Conservation (phyloP, 2,888 invertebrate species). For the Cotesia congregata region DNA sequence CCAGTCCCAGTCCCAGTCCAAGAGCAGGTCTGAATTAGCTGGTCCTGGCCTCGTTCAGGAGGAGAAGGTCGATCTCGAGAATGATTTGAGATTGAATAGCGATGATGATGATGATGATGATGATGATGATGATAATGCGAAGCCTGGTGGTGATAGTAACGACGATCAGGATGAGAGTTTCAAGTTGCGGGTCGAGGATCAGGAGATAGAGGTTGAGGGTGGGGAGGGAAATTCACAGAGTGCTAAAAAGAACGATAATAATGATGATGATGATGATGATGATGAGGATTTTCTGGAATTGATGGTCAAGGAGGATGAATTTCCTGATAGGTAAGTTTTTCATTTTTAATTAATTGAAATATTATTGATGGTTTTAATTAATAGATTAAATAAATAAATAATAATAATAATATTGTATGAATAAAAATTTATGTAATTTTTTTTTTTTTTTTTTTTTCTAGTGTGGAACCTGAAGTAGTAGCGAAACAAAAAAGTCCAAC, state of each 20-base stretch:
- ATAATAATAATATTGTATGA: background rate
- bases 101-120: slow-evolving; percentile 24
- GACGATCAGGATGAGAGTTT: no score
- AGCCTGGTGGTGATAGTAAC: background rate
- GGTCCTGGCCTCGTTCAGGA: background rate
- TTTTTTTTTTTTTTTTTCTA: background rate
- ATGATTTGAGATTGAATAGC: background rate
- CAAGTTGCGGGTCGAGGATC: no score
- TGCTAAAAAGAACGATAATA: no score
- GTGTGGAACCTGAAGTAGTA: background rate
- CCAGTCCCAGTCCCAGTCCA: background rate
- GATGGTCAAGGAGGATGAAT: no score
- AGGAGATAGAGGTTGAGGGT: no score
- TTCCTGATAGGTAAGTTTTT: no score
- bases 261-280: no score
- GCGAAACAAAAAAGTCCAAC: background rate
- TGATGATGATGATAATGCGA: background rate
- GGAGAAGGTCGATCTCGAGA: background rate
- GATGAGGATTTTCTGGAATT: no score
- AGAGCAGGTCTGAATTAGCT: background rate
- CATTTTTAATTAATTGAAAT: no score
- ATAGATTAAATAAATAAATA: no score
- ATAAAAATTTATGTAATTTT: background rate
- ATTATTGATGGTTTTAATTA: no score
- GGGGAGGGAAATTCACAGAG: no score